phyloP scores from a whole-genome alignment of 2,888 invertebrate species.

The Leptinotarsa tumamoca region DNA sequence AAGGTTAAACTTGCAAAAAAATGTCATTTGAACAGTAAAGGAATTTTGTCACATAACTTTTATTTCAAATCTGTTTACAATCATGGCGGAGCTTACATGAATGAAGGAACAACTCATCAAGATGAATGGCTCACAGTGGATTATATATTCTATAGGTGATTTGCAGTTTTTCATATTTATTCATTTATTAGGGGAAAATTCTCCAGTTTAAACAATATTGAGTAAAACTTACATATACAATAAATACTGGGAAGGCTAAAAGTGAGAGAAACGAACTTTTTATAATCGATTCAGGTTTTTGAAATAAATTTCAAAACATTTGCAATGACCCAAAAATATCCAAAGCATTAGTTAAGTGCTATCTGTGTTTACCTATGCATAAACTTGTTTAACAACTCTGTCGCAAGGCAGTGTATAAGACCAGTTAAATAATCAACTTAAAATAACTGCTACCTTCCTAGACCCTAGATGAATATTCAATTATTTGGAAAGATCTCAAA shows the following conservation, averaged over 20 bases:
- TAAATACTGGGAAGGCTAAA: not conserved
- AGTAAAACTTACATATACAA: not conserved
- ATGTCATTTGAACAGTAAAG: slow-evolving; percentile 71
- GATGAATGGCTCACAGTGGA: slow-evolving; percentile 85
- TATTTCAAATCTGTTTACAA: slow-evolving; percentile 78
- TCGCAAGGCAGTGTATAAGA: too few relatives aligned
- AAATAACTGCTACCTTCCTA: too few relatives aligned
- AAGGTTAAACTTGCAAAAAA: slow-evolving; percentile 45
- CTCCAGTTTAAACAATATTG: not conserved
- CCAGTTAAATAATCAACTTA: too few relatives aligned
- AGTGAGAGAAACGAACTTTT: too few relatives aligned
- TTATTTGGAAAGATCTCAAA: too few relatives aligned
- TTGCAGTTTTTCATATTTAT: slow-evolving; percentile 15
- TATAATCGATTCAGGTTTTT: too few relatives aligned
- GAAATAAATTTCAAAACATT: too few relatives aligned
- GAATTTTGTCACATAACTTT: slow-evolving; percentile 75
- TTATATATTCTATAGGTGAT: slow-evolving; percentile 87
- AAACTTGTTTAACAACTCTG: too few relatives aligned
- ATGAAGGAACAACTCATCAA: slow-evolving; percentile 83
- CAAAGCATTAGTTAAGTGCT: too few relatives aligned
- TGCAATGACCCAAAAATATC: too few relatives aligned
- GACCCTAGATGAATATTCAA: too few relatives aligned
- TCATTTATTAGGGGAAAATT: slow-evolving; percentile 17
- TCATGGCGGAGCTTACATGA: slow-evolving; percentile 65
- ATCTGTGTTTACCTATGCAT: too few relatives aligned